These are phyloP conservation scores for Ceyx melanurus DNA, from an alignment of 2,113 vertebrate genomes.

Conservation along the genomic window DNA sequence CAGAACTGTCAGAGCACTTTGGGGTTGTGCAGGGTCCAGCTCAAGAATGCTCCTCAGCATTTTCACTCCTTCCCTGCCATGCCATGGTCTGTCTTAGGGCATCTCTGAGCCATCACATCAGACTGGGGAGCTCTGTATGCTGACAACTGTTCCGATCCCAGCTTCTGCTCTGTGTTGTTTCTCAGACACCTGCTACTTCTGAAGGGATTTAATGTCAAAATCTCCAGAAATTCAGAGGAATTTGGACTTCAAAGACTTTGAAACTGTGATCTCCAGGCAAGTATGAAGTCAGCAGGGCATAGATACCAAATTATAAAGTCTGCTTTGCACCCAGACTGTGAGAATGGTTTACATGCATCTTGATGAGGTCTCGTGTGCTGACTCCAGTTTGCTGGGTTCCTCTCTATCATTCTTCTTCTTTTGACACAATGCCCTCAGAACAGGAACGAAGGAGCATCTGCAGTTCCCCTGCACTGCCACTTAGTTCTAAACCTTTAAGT, in stretches of 20 bases:
- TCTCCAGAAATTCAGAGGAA: not conserved
- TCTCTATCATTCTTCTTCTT: not conserved
- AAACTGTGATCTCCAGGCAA: not conserved
- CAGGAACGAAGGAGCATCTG: not conserved
- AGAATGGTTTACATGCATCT: accelerated
- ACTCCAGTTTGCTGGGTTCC: not conserved
- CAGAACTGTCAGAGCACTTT: not conserved
- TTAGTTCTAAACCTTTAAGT: not conserved
- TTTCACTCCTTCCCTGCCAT: not conserved
- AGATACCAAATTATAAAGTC: not conserved
- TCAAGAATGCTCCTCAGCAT: not conserved
- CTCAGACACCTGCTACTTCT: not conserved
- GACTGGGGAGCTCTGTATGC: not conserved
- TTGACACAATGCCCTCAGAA: not conserved
- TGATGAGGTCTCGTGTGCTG: not conserved
- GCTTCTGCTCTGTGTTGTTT: not conserved
- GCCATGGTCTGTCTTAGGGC: no score
- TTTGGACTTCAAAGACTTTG: not conserved
- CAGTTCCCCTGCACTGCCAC: not conserved
- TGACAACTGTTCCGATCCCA: no score
- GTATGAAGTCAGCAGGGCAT: not conserved
- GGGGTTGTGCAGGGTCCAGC: not conserved
- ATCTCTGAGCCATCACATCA: not conserved
- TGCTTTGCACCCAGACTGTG: not conserved
- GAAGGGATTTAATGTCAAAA: not conserved